Conservation (phyloP, 2,888 invertebrate species). For the Calameuta idolon region DNA sequence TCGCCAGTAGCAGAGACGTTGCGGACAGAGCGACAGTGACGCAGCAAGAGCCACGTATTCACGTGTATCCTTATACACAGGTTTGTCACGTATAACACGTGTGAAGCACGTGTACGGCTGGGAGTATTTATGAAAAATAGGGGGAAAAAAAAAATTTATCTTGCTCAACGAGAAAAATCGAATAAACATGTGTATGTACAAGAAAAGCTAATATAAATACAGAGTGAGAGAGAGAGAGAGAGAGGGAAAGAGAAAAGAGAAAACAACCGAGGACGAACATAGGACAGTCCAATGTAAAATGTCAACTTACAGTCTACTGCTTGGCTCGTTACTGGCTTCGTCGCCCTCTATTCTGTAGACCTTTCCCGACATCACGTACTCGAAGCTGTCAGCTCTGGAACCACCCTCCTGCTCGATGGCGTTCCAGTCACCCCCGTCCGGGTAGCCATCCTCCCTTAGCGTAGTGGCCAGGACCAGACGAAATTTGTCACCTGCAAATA, state of each 20-base stretch:
- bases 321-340: conserved; percentile 87
- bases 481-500: conserved; percentile 67
- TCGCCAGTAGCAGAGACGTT: neutral
- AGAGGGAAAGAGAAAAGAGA: neutral
- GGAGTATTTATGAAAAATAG: neutral
- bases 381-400: conserved; percentile 95
- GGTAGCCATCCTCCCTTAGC: conserved; percentile 95
- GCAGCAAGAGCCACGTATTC: neutral
- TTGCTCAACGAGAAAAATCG: neutral
- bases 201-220: neutral
- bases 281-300: neutral
- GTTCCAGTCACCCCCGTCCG: conserved; percentile 93
- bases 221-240: neutral
- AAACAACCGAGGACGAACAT: neutral
- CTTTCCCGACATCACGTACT: conserved; percentile 99
- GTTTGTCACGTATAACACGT: neutral
- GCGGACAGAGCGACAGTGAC: neutral
- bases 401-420: conserved; percentile 85
- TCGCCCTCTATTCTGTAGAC: conserved; percentile 98
- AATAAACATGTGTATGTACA: neutral
- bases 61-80: neutral
- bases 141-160: neutral
- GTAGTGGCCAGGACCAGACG: conserved; percentile 95
- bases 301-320: conserved; percentile 78
- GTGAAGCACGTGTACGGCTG: neutral